These are phyloP conservation scores for Syngnathus rostellatus DNA, from an alignment of 2,797 vertebrate species.

Conservation along the genomic window DNA sequence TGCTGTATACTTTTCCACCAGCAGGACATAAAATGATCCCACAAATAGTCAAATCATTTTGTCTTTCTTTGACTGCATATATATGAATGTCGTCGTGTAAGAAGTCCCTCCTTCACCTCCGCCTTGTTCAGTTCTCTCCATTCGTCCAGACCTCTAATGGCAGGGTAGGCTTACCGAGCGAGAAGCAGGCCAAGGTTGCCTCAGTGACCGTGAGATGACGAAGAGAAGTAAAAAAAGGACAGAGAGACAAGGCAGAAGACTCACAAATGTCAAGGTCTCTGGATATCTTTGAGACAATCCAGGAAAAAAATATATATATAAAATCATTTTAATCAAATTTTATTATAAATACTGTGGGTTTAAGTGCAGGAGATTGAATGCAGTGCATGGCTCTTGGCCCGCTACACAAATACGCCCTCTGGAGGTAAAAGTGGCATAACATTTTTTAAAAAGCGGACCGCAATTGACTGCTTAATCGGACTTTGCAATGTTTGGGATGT, in stretches of 20 bases:
- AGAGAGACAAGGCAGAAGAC: conserved; percentile 9
- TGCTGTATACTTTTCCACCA: too few species aligned
- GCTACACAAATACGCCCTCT: conserved; percentile 42
- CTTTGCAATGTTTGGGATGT: background rate
- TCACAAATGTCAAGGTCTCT: conserved; percentile 14
- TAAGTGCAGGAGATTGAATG: background rate
- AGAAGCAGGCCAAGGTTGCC: conserved; percentile 61
- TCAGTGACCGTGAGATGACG: conserved; percentile 51
- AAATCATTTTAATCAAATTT: background rate
- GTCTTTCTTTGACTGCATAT: conserved; percentile 30
- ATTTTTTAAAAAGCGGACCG: background rate
- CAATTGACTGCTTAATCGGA: conserved; percentile 9
- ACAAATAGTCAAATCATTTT: too few species aligned
- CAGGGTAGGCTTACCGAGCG: conserved; percentile 64
- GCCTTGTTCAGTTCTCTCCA: conserved; percentile 44
- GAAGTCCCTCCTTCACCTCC: conserved; percentile 36
- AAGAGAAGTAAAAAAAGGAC: conserved; percentile 30
- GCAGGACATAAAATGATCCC: too few species aligned
- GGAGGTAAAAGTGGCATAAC: conserved; percentile 16
- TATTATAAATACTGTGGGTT: background rate
- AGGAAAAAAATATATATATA: conserved; percentile 5
- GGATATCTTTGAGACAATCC: conserved; percentile 37
- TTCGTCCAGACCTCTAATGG: conserved; percentile 69
- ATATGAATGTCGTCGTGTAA: conserved; percentile 23
- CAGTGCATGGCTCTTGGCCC: background rate